Conservation (phyloP, 30 jellyfish, hydroid and myxozoan genomes). For the Hydra vulgaris region DNA sequence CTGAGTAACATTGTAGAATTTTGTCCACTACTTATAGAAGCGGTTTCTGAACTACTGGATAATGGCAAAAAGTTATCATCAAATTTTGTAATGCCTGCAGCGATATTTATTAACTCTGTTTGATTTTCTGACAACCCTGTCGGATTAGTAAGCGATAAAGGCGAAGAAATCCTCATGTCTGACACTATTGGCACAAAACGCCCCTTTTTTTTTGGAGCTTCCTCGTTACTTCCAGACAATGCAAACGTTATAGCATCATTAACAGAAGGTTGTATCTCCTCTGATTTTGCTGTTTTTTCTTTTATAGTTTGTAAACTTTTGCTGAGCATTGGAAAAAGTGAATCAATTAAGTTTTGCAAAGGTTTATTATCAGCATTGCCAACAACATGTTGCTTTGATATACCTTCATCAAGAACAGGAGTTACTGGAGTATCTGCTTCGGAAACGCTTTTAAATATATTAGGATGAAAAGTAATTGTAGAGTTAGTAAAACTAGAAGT, state of each 20-base stretch:
- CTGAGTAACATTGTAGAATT: background rate
- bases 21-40: background rate
- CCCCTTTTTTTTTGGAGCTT: constrained; percentile 5
- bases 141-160: constrained; percentile 28
- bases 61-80: constrained; percentile 26
- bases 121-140: constrained; percentile 30
- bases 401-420: constrained; percentile 15
- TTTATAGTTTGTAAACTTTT: constrained; percentile 36
- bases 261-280: constrained; percentile 23
- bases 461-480: background rate
- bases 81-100: constrained; percentile 31
- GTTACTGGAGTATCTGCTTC: background rate
- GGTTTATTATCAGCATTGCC: constrained; percentile 17
- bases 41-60: background rate
- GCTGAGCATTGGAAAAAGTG: constrained; percentile 33
- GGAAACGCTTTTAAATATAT: background rate
- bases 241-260: constrained; percentile 38
- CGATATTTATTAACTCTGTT: constrained; percentile 28
- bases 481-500: background rate
- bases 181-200: constrained; percentile 6
- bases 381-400: constrained; percentile 4
- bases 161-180: constrained; percentile 4
- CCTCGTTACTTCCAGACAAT: constrained; percentile 5
- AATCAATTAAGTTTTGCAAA: constrained; percentile 18
- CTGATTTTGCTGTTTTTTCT: constrained; percentile 20